Conservation (phyloP, 2,888 invertebrate species). For the Candidula unifasciata region DNA sequence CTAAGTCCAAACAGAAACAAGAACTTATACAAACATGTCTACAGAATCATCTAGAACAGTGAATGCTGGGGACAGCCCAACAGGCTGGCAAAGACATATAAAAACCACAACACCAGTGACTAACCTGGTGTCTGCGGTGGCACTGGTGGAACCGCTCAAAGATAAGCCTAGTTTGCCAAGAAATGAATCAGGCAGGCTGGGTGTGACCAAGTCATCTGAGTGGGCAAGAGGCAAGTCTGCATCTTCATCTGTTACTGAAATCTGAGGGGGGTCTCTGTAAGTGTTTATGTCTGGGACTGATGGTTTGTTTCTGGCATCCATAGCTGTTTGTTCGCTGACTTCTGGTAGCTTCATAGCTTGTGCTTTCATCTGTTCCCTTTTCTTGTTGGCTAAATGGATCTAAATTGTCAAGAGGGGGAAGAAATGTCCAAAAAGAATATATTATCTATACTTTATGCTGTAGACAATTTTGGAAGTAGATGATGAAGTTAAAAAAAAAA, state of each 20-base stretch:
- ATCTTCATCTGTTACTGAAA: slow-evolving; percentile 43
- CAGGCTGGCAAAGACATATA: too few species aligned
- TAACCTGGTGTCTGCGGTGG: slow-evolving; percentile 4
- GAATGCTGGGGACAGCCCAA: too few species aligned
- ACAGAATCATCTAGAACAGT: too few species aligned
- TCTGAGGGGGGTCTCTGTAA: slow-evolving; percentile 14
- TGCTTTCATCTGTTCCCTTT: slow-evolving; percentile 66
- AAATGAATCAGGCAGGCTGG: slow-evolving; percentile 66
- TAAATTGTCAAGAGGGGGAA: slow-evolving; percentile 53
- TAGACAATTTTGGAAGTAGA: too few species aligned
- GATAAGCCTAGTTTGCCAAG: slow-evolving; percentile 62
- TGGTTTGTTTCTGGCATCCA: slow-evolving; percentile 43
- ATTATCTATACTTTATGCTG: too few species aligned
- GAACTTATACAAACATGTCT: too few species aligned
- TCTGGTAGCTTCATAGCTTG: slow-evolving; percentile 68
- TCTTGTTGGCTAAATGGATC: slow-evolving; percentile 68
- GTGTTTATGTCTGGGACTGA: background rate
- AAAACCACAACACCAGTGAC: background rate
- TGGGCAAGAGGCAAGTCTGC: slow-evolving; percentile 44
- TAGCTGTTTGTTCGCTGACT: slow-evolving; percentile 65
- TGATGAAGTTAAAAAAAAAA: too few species aligned
- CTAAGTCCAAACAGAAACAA: too few species aligned
- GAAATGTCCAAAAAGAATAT: background rate
- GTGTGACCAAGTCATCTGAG: slow-evolving; percentile 60
- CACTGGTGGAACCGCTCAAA: too few species aligned